A percentile compares a stretch with the other conserved stretches of the same genome.
Conservation (phyloP, 2,888 invertebrate genomes). For the Mesorhabditis spiculigera region DNA sequence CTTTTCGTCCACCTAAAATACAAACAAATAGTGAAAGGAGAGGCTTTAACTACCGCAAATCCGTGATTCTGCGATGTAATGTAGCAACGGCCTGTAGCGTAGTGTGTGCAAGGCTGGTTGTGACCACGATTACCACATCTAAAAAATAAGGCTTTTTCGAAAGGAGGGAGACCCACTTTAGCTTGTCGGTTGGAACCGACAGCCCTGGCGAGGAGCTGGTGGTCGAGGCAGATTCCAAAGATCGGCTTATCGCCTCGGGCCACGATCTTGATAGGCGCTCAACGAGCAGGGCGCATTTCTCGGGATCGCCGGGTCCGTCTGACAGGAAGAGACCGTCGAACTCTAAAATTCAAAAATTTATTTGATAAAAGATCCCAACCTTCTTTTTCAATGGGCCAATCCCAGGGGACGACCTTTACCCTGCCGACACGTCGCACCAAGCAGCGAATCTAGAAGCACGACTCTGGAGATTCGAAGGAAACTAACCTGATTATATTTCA, state of each 20-base stretch:
- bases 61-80: constrained; percentile 80
- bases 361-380: background rate
- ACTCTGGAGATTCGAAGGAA: too few relatives aligned
- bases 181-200: constrained; percentile 90
- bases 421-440: constrained; percentile 79
- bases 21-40: background rate
- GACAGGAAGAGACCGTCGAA: constrained; percentile 93
- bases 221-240: constrained; percentile 97
- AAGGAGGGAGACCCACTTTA: constrained; percentile 70
- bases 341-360: constrained; percentile 21
- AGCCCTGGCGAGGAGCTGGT: constrained; percentile 88
- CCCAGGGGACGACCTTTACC: constrained; percentile 89
- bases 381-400: constrained; percentile 63
- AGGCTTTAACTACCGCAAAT: constrained; percentile 56
- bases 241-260: constrained; percentile 71
- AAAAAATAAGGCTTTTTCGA: constrained; percentile 19
- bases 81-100: constrained; percentile 80
- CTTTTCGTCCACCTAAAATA: constrained; percentile 58
- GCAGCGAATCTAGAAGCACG: constrained; percentile 70
- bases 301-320: constrained; percentile 95
- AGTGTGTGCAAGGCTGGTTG: constrained; percentile 91
- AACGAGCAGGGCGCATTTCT: constrained; percentile 75
- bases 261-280: constrained; percentile 63
- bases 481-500: constrained; percentile 81
- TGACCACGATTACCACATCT: constrained; percentile 97